phyloP scores from a whole-genome alignment of 2,888 invertebrate species.

The Clivina fossor region DNA sequence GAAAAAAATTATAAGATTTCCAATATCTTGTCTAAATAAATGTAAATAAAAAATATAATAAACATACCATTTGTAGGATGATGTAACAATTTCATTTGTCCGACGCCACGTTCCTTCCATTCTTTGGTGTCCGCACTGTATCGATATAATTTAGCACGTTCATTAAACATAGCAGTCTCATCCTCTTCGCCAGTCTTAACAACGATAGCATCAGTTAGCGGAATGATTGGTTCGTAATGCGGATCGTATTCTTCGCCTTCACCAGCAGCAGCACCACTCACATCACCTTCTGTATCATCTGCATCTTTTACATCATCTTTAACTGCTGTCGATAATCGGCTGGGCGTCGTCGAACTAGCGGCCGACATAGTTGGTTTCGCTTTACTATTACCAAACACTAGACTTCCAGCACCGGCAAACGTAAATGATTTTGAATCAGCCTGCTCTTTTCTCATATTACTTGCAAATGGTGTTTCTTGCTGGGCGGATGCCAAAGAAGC shows the following conservation, averaged over 20 bases:
- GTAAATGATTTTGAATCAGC: slow-evolving; percentile 57
- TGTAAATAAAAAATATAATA: no score
- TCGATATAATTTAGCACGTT: slow-evolving; percentile 80
- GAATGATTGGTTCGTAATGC: slow-evolving; percentile 88
- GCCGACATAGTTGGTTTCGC: slow-evolving; percentile 32
- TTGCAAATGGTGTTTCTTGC: slow-evolving; percentile 40
- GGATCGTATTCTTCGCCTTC: slow-evolving; percentile 70
- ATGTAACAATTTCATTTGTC: slow-evolving; percentile 84
- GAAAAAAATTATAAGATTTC: no score
- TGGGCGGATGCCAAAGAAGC: slow-evolving; percentile 47
- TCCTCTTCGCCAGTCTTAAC: slow-evolving; percentile 92
- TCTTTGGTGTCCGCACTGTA: slow-evolving; percentile 71
- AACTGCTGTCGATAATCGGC: slow-evolving; percentile 40
- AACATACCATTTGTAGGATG: slow-evolving; percentile 66
- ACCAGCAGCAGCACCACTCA: slow-evolving; percentile 32
- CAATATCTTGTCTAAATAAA: no score
- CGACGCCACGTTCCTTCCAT: slow-evolving; percentile 95
- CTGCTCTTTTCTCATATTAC: no score
- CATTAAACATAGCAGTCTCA: slow-evolving; percentile 73
- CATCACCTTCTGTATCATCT: slow-evolving; percentile 38
- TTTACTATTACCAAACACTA: slow-evolving; percentile 58
- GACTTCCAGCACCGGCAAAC: slow-evolving; percentile 67
- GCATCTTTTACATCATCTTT: slow-evolving; percentile 32
- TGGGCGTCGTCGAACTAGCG: slow-evolving; percentile 40
- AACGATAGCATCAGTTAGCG: slow-evolving; percentile 81